Percentiles rank a stretch among this genome's conserved stretches.
Conservation (phyloP, 2,113 vertebrate species). For the Chascanopsetta lugubris region DNA sequence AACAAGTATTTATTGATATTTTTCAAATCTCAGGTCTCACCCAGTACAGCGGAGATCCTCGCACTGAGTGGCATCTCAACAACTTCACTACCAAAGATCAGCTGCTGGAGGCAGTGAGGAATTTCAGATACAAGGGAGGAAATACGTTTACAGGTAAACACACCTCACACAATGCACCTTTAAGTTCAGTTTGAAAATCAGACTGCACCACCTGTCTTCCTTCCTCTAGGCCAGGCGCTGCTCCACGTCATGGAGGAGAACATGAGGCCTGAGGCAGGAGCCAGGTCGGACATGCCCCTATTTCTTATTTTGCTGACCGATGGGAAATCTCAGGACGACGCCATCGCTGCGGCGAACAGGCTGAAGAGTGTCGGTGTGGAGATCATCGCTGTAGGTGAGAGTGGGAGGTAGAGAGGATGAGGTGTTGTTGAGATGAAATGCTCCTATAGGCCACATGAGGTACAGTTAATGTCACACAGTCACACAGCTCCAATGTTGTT, state of each 20-base stretch:
- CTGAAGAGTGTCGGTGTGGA: constrained; percentile 87
- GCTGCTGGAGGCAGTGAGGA: constrained; percentile 85
- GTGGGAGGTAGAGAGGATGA: background rate
- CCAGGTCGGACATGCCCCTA: constrained; percentile 78
- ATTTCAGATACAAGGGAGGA: constrained; percentile 89
- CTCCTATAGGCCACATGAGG: no score
- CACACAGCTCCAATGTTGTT: background rate
- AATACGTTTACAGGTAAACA: constrained; percentile 92
- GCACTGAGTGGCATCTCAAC: constrained; percentile 92
- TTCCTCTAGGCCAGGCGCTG: constrained; percentile 87
- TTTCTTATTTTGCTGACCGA: constrained; percentile 89
- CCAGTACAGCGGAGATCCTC: constrained; percentile 92
- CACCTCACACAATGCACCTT: background rate
- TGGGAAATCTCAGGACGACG: constrained; percentile 95
- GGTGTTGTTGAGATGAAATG: background rate
- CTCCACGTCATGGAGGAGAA: constrained; percentile 89
- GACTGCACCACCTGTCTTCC: background rate
- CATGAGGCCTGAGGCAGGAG: constrained; percentile 81
- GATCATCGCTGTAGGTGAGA: constrained; percentile 92
- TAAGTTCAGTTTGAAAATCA: background rate
- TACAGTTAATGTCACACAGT: no score
- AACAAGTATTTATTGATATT: background rate
- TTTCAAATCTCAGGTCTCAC: constrained; percentile 82
- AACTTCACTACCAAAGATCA: constrained; percentile 83
- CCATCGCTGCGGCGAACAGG: constrained; percentile 78